These are phyloP conservation scores for Alfaro cultratus DNA, from an alignment of 2,797 vertebrate species.

Conservation along the genomic window DNA sequence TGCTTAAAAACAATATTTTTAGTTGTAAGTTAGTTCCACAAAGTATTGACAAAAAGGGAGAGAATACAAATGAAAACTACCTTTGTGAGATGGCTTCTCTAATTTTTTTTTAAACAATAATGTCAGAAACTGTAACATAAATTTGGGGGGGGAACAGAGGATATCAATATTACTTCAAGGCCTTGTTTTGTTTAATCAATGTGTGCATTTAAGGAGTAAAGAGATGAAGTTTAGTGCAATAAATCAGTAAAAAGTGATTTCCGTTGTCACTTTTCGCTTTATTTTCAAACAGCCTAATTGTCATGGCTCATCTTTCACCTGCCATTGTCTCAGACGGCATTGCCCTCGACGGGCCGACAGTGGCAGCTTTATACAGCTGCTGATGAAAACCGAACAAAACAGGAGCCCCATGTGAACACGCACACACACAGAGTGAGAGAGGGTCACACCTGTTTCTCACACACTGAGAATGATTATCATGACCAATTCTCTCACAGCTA, in stretches of 20 bases:
- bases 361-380: neutral
- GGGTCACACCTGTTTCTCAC: neutral
- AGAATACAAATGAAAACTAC: neutral
- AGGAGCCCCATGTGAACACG: neutral
- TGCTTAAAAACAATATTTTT: neutral
- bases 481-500: neutral
- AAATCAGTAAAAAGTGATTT: constrained; percentile 12
- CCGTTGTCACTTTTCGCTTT: constrained; percentile 17
- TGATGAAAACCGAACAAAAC: constrained; percentile 4
- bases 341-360: constrained; percentile 12
- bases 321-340: constrained; percentile 21
- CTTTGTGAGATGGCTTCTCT: neutral
- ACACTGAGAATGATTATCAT: neutral
- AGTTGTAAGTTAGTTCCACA: neutral
- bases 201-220: neutral
- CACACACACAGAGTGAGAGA: neutral
- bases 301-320: constrained; percentile 25
- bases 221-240: neutral
- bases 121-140: neutral
- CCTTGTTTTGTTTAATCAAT: neutral
- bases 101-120: neutral
- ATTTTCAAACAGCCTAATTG: constrained; percentile 21
- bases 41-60: neutral
- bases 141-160: neutral
- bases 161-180: neutral